Evolutionary conservation across 2,113 vertebrate genomes (phyloP), one percentile per base, ranked within the genome.

Genomic region (Anthoscopus minutus): DNA sequence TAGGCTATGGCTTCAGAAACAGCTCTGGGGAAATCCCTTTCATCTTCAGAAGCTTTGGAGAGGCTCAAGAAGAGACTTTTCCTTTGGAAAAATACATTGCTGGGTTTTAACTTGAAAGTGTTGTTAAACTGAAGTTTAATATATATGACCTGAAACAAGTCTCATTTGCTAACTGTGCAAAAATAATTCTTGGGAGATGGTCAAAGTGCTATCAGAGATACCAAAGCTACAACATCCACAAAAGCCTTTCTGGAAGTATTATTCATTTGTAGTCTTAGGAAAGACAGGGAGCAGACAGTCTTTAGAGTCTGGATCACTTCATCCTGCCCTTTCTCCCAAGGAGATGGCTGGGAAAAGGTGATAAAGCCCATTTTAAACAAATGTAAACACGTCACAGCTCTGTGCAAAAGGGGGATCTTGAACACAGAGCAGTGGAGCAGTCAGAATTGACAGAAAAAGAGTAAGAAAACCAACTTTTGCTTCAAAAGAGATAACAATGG

Each of bases 1-100:
- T 44, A 92, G 94, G 93, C 96, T 57, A 48, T 8, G 35, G 88
- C 64, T 94, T 86, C 76, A 96, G 88, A 95, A 96, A 78, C 47
- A 87, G 86, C 92, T 94, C 88, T 86, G 35, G 91, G 83, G 95
- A 96, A 56, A 95, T 86, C 61, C 93, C 66, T 94, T 95, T 94
- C 74, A 95, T 96, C 91, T 91, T 91, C 71, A 87, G 58, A 77
- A 82, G 93, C 57, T 70, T 92, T 85, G 31, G 25, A 86, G 31
- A 92, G 28, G 31, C 38, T 85, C 76, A 84, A 57, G 57, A 61
- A 88, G 17, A 95, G 24, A 66, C 10, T 86, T 81, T 71, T 79
- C 66, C 42, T 91, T 73, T 77, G 87, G 71, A 93, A 92, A 92
- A 93, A 88, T 19, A 38, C 40, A 53, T 18, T 27, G 45, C 47